Evolutionary conservation across 2,888 invertebrate genomes (phyloP), one percentile per base, ranked within the genome.

Genomic region (Limnephilus lunatus): DNA sequence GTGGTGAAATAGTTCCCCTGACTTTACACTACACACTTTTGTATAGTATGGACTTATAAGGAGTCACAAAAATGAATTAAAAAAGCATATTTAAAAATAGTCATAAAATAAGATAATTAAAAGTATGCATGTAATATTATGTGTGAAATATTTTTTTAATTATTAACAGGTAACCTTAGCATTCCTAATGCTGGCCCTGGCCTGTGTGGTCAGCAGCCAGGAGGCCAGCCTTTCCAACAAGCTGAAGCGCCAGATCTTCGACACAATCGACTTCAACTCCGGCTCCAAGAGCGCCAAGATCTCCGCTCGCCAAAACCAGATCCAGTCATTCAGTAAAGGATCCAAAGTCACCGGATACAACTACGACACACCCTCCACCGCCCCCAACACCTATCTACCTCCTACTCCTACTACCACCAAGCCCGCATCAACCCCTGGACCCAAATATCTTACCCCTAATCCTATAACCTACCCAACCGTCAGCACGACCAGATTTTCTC

Each of bases 171-270:
- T 89, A 30, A 91, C 82, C 5, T 25, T 83, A 35, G n/a, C 53
- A 31, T 53, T 89, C 12, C 19, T 91, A 2, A 31, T 89, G 53
- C 68, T 91, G 88, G 86, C 39, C 25, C 14, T 87, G 35, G 86
- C n/a, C 11, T 81, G 82, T 14, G 14, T 83, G 32, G 82, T 39
- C 53, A 82, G 68, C 82, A 91, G 86, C 39, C 31, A 88, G 30
- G 30, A 48, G 11, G 83, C 80, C 19, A 86, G 80, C 39, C 19
- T 12, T n/a, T 30, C 44, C 30, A 81, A 68, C 7, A 87, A 25
- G 30, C 35, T 80, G 30, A 91, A 86, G 35, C 88, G 91, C 12
- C 91, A 91, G 68, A 89, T 91, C 39, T 91, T 91, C 80, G 89
- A 91, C 35, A 88, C 91, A 1, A 81, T 91, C 80, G 91, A 91